These are phyloP conservation scores for Nymphalis polychloros DNA, from an alignment of 2,888 invertebrate species.

Conservation along the genomic window DNA sequence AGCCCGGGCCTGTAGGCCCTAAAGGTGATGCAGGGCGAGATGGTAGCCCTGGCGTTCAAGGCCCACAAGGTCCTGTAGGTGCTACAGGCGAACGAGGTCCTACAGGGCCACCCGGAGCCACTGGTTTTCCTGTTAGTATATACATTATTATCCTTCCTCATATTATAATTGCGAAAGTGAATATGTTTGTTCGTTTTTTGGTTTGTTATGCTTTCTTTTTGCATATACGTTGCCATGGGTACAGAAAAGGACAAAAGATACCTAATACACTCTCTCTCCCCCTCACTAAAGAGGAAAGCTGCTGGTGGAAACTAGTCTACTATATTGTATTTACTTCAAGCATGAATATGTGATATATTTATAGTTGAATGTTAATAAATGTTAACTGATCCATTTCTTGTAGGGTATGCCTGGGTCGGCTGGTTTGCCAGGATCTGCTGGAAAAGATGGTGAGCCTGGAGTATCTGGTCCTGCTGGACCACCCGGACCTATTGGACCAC, in stretches of 20 bases:
- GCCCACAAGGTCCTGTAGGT: constrained; percentile 87
- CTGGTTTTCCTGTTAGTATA: constrained; percentile 87
- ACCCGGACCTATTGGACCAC: constrained; percentile 82
- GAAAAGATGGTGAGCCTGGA: constrained; percentile 91
- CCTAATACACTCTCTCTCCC: too few species aligned
- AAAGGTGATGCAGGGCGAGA: constrained; percentile 90
- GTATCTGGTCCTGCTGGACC: constrained; percentile 84
- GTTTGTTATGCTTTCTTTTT: too few species aligned
- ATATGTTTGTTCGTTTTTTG: too few species aligned
- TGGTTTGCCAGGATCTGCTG: constrained; percentile 87
- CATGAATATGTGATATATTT: too few species aligned
- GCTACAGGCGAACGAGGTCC: constrained; percentile 88
- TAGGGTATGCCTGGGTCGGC: constrained; percentile 88
- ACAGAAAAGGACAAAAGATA: too few species aligned
- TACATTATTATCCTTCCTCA: too few species aligned
- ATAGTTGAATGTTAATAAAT: too few species aligned
- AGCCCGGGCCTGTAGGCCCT: constrained; percentile 87
- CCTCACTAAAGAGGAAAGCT: too few species aligned
- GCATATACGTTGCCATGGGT: too few species aligned
- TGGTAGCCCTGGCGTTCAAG: constrained; percentile 88
- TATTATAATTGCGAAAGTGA: too few species aligned
- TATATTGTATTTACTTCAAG: too few species aligned
- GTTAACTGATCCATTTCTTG: constrained; percentile 2
- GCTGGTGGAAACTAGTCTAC: too few species aligned
- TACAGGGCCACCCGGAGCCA: constrained; percentile 87